Percentiles rank a stretch among this genome's conserved stretches.
These are phyloP conservation scores for Pterostichus niger DNA, from an alignment of 2,888 invertebrate species.

Conservation along the genomic window DNA sequence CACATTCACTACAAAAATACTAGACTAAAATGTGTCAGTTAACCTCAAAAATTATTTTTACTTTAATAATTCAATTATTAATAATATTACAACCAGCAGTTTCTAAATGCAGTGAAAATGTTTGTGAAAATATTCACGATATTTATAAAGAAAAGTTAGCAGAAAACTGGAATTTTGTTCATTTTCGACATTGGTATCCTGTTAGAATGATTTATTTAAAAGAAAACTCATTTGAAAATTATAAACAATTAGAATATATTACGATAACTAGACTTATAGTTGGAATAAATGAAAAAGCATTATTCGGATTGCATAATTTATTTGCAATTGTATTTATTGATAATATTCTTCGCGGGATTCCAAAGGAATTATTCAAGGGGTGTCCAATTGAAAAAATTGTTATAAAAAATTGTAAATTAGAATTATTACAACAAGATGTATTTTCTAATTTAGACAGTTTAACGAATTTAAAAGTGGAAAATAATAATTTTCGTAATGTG, in stretches of 20 bases:
- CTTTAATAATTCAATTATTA: too few relatives aligned
- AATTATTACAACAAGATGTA: background rate
- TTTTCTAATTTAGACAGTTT: background rate
- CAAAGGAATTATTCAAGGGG: background rate
- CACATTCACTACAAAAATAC: too few relatives aligned
- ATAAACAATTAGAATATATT: slow-evolving; percentile 15
- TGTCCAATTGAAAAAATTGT: slow-evolving; percentile 13
- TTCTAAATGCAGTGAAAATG: background rate
- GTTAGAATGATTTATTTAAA: background rate
- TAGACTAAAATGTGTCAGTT: too few relatives aligned
- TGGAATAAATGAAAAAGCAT: background rate
- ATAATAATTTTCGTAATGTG: background rate
- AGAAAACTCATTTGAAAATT: slow-evolving; percentile 13
- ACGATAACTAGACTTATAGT: slow-evolving; percentile 1
- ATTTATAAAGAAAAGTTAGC: background rate
- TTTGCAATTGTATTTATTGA: background rate
- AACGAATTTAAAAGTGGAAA: slow-evolving; percentile 3
- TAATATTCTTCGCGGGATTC: background rate
- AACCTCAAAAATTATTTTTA: too few relatives aligned
- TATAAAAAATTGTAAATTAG: background rate
- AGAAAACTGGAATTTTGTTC: slow-evolving; percentile 4
- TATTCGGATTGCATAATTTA: background rate
- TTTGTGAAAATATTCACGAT: slow-evolving; percentile 40
- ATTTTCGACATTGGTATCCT: slow-evolving; percentile 32
- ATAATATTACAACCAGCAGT: too few relatives aligned